Evolutionary conservation across 53 echinoderm and acorn worm species (phyloP), one percentile per base, ranked within the genome.

Genomic region (Holothuria leucospilota): DNA sequence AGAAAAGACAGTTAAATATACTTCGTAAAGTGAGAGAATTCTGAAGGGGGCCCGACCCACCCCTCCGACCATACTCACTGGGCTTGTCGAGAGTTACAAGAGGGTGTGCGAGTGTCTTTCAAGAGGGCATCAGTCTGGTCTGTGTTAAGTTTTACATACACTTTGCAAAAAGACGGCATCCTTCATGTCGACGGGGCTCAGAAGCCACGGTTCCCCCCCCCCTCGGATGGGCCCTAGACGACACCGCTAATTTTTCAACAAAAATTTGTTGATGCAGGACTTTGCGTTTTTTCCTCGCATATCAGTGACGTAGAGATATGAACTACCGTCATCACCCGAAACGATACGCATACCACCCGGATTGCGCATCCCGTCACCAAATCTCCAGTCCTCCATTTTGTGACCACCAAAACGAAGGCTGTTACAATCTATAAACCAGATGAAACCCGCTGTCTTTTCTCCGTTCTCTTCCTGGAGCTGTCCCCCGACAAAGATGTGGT

Each of bases 201-300:
- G 8, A 9, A 46, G 46, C 46, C 46, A 8, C 46, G 0, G 46
- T 0, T 46, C 11, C 46, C 34, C 0, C 46, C 46, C 0, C 46
- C n/a, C n/a, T n/a, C 8, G 46, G 46, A 8, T 46, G 46, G 8
- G 4, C 8, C 46, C 46, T 18, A 16, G 18, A 56, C 56, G 16
- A 13, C 15, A 56, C 18, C 5, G 18, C 56, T 56, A 68, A 24
- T 25, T n/a, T 68, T 68, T 29, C 16, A 80, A 59, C 29, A 61
- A 5, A 26, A 59, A 80, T 59, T 80, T 59, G 61, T 80, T 80
- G 38, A 80, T 80, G 59, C 80, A 80, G 39, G 56, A 59, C 29
- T 61, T 80, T 6, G 80, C 80, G 56, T 80, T 80, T 62, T 59
- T 80, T 60, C 80, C 80, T 51, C 80, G 27, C 80, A 80, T 80